Evolutionary conservation across 1,140 invertebrate genomes (phyloP), one percentile per base, ranked within the genome.

Genomic region (Nephila pilipes): DNA sequence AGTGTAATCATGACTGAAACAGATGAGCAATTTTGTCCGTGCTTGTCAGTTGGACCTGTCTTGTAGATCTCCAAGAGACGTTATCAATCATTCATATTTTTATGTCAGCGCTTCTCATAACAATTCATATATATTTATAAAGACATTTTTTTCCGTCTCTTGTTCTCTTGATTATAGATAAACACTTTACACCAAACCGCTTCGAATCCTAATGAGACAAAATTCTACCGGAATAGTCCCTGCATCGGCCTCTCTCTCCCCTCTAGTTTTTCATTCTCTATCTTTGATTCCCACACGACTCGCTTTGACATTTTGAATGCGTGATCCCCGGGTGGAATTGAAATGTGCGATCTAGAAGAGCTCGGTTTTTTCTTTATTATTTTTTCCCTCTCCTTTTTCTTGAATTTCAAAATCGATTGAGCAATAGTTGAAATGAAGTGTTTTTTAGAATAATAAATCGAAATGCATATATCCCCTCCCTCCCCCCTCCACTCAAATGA

Each of bases 11-110:
- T 57, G 46, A 36, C 18, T 32, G 69, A 57, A 90, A 90, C 88
- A 90, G 88, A 90, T 90, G 88, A 90, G 69, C 88, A 90, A 90
- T 90, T 90, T 90, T 90, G 87, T 88, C 87, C 87, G 20, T n/a
- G 20, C 58, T 88, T 88, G 88, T 90, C 69, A 90, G 36, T 90
- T 25, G 88, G 25, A 65, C 88, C 57, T 90, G 54, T 90, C 65
- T 54, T 18, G 14, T 14, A 36, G 89, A 91, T 63, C 54, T 57
- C 20, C 4, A 57, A 46, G 85, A 65, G 32, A 75, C 60, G 38
- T 54, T 88, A 88, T 88, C 87, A 69, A 63, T 69, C 87, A 90
- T 79, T 90, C 69, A 80, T 90, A 80, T 75, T 54, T 88, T 57
- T 54, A 38, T 88, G 65, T 75, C 88, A 80, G 69, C 55, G 88